Base-by-base conservation (phyloP, 2,888 invertebrate genomes). In the Drosophila histrio region DNA sequence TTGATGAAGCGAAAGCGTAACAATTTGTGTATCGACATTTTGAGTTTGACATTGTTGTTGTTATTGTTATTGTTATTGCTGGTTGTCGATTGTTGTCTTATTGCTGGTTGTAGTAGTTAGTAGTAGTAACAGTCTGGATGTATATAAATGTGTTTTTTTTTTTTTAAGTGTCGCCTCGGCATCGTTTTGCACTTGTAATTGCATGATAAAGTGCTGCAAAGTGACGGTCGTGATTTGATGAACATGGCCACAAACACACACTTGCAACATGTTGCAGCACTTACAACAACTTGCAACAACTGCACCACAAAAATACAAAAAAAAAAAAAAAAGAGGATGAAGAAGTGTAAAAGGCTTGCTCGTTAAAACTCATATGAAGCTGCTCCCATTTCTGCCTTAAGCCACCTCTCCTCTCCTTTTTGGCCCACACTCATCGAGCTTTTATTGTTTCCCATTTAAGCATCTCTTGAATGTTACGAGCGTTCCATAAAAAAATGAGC, bases 381-480 rank as follows among this genome's bases (percentile, higher is more conserved):
- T 54, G 50, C 58, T 41, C 52, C 63, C 57, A 58, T 65, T 65
- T 70, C 30, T 9, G 57, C 39, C 66, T 64, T 46, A 52, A 69
- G 63, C 62, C 41, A 49, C n/a, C 15, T 19, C 52, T 21, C 21
- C 3, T 8, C 24, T 4, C 2, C 15, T n/a, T 11, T 9, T 7
- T n/a, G 8, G 9, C 22, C n/a, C 28, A 53, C 58, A 46, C 56
- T 54, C 70, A 53, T 60, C 52, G 64, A 36, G 64, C 43, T 85
- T 85, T 72, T 72, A 72, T 72, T 72, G 83, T 85, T 70, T 67
- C 62, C 54, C 86, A 75, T 79, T 86, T 82, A 79, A 79, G 79
- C 74, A 85, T 66, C 83, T 69, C 83, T 85, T 79, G 83, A 80
- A 72, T 79, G 83, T 80, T 83, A 86, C 72, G 86, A 86, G 86